Percentiles rank a stretch among this genome's conserved stretches.
Evolutionary conservation across 1,140 invertebrate genomes (phyloP).

Genomic region (Idris sp.): DNA sequence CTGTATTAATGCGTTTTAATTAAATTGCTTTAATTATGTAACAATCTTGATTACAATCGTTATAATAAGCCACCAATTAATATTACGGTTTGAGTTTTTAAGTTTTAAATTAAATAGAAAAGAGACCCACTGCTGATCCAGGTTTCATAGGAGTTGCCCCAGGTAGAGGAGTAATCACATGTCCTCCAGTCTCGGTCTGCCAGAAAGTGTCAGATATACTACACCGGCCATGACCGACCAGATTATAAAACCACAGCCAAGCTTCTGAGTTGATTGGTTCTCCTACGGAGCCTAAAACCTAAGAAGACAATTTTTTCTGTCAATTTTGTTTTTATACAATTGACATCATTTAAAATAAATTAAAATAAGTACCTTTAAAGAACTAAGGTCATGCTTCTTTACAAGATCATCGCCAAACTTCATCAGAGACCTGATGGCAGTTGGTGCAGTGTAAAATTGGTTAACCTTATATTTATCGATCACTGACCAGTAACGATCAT

Average conservation of each 20-base stretch:
- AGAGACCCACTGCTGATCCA: slow-evolving; percentile 89
- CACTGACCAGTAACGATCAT: slow-evolving; percentile 94
- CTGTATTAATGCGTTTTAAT: too few relatives aligned
- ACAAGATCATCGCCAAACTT: slow-evolving; percentile 91
- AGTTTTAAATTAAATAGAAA: background rate
- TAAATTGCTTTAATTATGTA: too few relatives aligned
- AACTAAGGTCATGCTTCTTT: slow-evolving; percentile 80
- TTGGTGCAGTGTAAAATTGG: slow-evolving; percentile 99
- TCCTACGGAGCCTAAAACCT: slow-evolving; percentile 95
- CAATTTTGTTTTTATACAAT: too few relatives aligned
- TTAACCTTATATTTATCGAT: slow-evolving; percentile 96
- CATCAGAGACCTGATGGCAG: slow-evolving; percentile 97
- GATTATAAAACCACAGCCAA: slow-evolving; percentile 97
- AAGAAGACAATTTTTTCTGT: slow-evolving; percentile 72
- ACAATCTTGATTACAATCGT: too few relatives aligned
- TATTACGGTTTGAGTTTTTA: too few relatives aligned
- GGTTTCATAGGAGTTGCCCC: slow-evolving; percentile 97
- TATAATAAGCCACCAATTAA: too few relatives aligned
- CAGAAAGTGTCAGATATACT: slow-evolving; percentile 99
- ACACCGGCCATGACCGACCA: slow-evolving; percentile 89
- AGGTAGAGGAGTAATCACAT: slow-evolving; percentile 95
- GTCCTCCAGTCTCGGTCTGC: slow-evolving; percentile 99
- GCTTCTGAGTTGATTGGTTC: slow-evolving; percentile 99
- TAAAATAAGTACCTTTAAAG: slow-evolving; percentile 79
- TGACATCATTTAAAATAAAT: too few relatives aligned